Evolutionary conservation across 2,888 invertebrate species (phyloP).

Genomic region (Zele albiditarsus): DNA sequence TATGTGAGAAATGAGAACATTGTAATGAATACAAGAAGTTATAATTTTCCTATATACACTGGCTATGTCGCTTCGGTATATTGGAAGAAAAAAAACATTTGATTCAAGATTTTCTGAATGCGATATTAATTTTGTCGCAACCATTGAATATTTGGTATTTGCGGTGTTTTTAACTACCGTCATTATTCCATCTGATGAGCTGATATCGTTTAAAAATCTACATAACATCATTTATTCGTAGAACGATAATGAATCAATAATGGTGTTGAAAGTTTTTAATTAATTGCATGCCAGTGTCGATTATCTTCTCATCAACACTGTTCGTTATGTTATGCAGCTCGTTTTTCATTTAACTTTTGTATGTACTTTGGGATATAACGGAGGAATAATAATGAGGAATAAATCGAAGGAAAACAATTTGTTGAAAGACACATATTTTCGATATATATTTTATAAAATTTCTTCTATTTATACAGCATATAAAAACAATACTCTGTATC

Average conservation of each 20-base stretch:
- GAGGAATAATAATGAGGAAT: background rate
- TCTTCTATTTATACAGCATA: conserved; percentile 72
- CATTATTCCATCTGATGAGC: background rate
- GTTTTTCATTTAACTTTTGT: background rate
- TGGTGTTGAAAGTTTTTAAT: background rate
- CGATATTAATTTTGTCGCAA: no score
- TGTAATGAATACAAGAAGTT: background rate
- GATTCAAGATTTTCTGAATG: no score
- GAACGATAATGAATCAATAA: background rate
- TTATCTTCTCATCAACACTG: background rate
- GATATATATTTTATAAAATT: conserved; percentile 69
- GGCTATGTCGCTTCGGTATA: no score
- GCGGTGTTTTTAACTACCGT: background rate
- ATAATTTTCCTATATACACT: background rate
- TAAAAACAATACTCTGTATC: conserved; percentile 73
- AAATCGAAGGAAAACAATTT: background rate
- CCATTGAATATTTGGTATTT: no score
- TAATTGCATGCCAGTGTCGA: background rate
- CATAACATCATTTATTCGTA: background rate
- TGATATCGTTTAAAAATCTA: background rate
- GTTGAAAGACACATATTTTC: conserved; percentile 22
- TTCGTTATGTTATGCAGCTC: background rate
- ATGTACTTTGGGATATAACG: background rate
- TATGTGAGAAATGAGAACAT: conserved; percentile 29
- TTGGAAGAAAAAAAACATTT: no score